Evolutionary conservation across 2,113 vertebrate genomes (phyloP).

Genomic region (Toxotes chatareus): DNA sequence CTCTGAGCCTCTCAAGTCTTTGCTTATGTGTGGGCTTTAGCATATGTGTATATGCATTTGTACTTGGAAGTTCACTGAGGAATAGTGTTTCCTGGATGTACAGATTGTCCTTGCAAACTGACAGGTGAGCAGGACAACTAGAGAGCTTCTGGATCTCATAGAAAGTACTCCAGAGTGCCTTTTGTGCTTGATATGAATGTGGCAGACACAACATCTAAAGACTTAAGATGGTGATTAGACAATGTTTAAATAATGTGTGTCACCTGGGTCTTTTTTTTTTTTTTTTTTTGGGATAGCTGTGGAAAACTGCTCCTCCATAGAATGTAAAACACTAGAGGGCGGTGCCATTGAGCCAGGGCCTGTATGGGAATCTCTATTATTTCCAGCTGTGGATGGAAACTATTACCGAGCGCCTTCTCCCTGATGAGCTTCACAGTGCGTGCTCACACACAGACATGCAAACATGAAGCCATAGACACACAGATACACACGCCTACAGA

Average conservation of each 20-base stretch:
- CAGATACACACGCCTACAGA: slow-evolving; percentile 58
- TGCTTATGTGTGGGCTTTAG: slow-evolving; percentile 8
- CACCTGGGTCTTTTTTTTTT: slow-evolving; percentile 3
- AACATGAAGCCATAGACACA: background rate
- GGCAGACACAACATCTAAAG: slow-evolving; percentile 16
- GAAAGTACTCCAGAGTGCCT: background rate
- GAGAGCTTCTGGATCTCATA: background rate
- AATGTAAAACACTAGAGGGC: slow-evolving; percentile 74
- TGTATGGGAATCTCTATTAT: slow-evolving; percentile 85
- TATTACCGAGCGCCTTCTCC: slow-evolving; percentile 83
- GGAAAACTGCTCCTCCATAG: slow-evolving; percentile 65
- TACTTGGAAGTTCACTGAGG: background rate
- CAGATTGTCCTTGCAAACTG: background rate
- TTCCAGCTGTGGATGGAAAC: slow-evolving; percentile 90
- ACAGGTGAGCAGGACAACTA: slow-evolving; percentile 13
- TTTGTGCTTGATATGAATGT: slow-evolving; percentile 26
- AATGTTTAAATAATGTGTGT: slow-evolving; percentile 18
- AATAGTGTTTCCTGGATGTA: background rate
- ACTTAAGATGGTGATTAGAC: slow-evolving; percentile 9
- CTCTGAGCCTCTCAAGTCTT: background rate
- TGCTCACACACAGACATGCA: slow-evolving; percentile 55
- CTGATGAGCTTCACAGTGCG: slow-evolving; percentile 75
- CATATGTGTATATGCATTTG: slow-evolving; percentile 1
- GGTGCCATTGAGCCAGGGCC: slow-evolving; percentile 71
- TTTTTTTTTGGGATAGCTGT: slow-evolving; percentile 35